Conservation (phyloP, 1,140 invertebrate genomes). For the Luehdorfia chinensis region DNA sequence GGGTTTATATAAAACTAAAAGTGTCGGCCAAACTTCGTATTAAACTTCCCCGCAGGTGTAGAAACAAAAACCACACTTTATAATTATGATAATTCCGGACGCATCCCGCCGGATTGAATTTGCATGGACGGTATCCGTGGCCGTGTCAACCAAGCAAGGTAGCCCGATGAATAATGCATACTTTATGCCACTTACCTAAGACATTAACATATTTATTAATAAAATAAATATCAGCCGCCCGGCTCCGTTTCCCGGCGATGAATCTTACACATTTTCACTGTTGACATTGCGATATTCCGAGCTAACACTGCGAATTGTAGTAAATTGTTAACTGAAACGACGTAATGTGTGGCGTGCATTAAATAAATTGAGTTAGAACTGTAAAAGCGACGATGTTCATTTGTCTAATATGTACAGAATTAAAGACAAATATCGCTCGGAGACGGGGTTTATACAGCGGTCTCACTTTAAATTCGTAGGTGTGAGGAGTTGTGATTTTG, state of each 20-base stretch:
- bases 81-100: conserved; percentile 72
- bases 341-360: conserved; percentile 70
- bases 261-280: conserved; percentile 31
- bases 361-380: conserved; percentile 64
- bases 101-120: conserved; percentile 71
- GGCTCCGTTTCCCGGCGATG: conserved; percentile 32
- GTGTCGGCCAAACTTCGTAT: conserved; percentile 71
- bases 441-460: no score
- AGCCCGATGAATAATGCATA: conserved; percentile 68
- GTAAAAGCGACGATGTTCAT: conserved; percentile 52
- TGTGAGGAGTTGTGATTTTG: conserved; percentile 12
- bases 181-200: conserved; percentile 60
- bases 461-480: conserved; percentile 20
- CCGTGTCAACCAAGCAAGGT: conserved; percentile 69
- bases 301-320: conserved; percentile 52
- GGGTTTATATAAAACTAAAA: conserved; percentile 71
- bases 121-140: conserved; percentile 68
- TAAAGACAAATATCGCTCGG: conserved; percentile 53
- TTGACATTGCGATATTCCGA: conserved; percentile 51
- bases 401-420: conserved; percentile 61
- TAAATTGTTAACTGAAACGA: conserved; percentile 53
- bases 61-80: conserved; percentile 74
- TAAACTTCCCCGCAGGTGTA: conserved; percentile 69
- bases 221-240: conserved; percentile 72
- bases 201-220: conserved; percentile 76